Evolutionary conservation across 2,113 vertebrate genomes (phyloP), one percentile per base, ranked within the genome.

Genomic region (Chaenocephalus aceratus): DNA sequence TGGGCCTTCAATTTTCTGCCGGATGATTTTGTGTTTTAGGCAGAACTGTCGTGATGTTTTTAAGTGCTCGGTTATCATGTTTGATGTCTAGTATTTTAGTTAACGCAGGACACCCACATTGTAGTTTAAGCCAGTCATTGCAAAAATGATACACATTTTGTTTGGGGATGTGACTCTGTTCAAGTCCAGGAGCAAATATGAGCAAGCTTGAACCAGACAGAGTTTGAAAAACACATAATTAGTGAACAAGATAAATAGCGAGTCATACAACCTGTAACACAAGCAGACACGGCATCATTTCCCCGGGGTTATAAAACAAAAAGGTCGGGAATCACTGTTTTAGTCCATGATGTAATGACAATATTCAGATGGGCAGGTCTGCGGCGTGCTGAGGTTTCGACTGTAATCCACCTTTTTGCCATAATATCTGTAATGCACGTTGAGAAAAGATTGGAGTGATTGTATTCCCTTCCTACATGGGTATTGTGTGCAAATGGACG

Each of bases 21-120:
- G 48, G 60, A 49, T 66, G 7, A 82, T 83, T 65, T 76, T 60
- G 11, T 41, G 52, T 53, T 44, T 36, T 41, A 41, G 18, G 26
- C 48, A 6, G 48, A 66, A 34, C 51, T 11, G 34, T 71, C 30
- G 26, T 13, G 53, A 44, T 56, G 73, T 11, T 44, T 72, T 36
- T 66, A 66, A 73, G 54, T n/a, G 7, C 15, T 23, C 10, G 64
- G 30, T 49, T 18, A 6, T 67, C 45, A 63, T 1, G 9, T 79
- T 61, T 78, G 83, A 67, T 75, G 60, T 75, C 26, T 48, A 74
- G 66, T 46, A 52, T 26, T 63, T 70, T 11, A 36, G 65, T 48
- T 75, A 26, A 64, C 61, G n/a, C 75, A 41, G 64, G 76, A 81
- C 64, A 79, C 62, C 63, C 75, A 76, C 78, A 26, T 15, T 0